Base-by-base conservation (phyloP, 30 jellyfish, hydroid and myxozoan species). In the Mastigias papua region DNA sequence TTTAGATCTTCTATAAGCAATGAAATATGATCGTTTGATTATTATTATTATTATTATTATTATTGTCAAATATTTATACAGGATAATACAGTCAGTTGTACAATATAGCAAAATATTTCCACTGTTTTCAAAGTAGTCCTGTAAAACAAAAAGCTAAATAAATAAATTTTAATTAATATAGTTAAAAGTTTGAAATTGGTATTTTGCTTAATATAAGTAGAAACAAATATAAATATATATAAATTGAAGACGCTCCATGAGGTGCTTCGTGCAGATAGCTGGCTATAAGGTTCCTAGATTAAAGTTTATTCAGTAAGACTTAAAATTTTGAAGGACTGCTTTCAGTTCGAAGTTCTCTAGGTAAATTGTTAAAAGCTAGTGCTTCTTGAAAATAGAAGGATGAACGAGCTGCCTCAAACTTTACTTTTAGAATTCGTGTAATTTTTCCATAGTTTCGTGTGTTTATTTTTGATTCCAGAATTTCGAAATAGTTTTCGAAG, bases 401-500 rank as follows among this genome's bases (percentile, higher is more conserved):
- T n/a, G n/a, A n/a, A n/a, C n/a, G n/a, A n/a, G n/a, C n/a, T n/a
- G n/a, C n/a, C n/a, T n/a, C n/a, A n/a, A n/a, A n/a, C n/a, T n/a
- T n/a, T n/a, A n/a, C n/a, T n/a, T 79, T 58, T 34, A 68, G 90
- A 11, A 54, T 54, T 79, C 78, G 84, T 73, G 78, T 73, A 78
- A 73, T 73, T 13, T 73, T 42, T 34, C 84, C 88, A 77, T 77
- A 48, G 88, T 77, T 77, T 77, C 57, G n/a, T n/a, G n/a, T n/a
- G n/a, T n/a, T n/a, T n/a, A n/a, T n/a, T n/a, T n/a, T n/a, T n/a
- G n/a, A n/a, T n/a, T n/a, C n/a, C n/a, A n/a, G n/a, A n/a, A n/a
- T n/a, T n/a, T n/a, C n/a, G n/a, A n/a, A n/a, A n/a, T 76, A 76
- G 87, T 76, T 76, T 60, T 76, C 87, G 48, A 76, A 35, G 87